These are phyloP conservation scores for Dryadula phaetusa DNA, from an alignment of 2,888 invertebrate genomes.

Conservation along the genomic window DNA sequence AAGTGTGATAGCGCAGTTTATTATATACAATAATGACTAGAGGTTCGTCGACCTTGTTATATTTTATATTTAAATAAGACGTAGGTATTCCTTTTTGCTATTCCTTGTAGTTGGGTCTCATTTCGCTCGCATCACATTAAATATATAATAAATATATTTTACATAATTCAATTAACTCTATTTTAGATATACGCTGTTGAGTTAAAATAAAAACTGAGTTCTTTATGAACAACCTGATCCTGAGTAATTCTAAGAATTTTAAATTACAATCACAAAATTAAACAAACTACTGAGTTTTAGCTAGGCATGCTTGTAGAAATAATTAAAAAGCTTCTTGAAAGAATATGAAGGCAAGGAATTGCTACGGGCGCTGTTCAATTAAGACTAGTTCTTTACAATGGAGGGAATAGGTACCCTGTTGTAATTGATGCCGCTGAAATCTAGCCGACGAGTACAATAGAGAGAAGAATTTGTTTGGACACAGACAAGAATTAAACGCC, in stretches of 20 bases:
- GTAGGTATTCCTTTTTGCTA: too few relatives aligned
- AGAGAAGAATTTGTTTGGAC: neutral
- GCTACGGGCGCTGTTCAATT: constrained; percentile 30
- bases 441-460: neutral
- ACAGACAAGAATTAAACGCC: neutral
- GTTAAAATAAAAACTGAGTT: neutral
- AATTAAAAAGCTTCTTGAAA: constrained; percentile 30
- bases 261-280: constrained; percentile 31
- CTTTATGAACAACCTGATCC: neutral
- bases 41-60: too few relatives aligned
- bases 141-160: too few relatives aligned
- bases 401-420: constrained; percentile 18
- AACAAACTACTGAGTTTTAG: constrained; percentile 16
- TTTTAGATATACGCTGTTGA: neutral
- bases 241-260: constrained; percentile 20
- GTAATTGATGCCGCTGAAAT: constrained; percentile 23
- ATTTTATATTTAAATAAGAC: too few relatives aligned
- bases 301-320: constrained; percentile 20
- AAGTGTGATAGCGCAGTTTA: too few relatives aligned
- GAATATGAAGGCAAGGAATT: constrained; percentile 21
- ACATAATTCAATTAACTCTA: neutral
- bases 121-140: neutral
- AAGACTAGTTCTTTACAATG: constrained; percentile 19
- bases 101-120: too few relatives aligned
- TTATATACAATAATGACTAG: too few relatives aligned